These are phyloP conservation scores for Drosophila conformis DNA, from an alignment of 2,888 invertebrate species.

Conservation along the genomic window DNA sequence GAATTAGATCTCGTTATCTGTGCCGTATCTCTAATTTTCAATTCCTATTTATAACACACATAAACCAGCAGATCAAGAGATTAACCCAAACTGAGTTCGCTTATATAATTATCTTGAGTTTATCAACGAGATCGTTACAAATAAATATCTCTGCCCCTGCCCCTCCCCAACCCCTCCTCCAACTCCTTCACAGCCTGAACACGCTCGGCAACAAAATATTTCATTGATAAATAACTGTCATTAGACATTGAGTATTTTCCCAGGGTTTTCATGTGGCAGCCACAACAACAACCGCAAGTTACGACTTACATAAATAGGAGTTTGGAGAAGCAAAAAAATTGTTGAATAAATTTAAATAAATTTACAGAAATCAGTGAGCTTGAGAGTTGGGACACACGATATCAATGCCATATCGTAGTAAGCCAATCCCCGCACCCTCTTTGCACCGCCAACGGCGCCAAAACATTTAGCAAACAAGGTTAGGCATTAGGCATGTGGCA, in stretches of 20 bases:
- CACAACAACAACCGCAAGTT: conserved; percentile 28
- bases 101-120: conserved; percentile 17
- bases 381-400: conserved; percentile 9
- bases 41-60: conserved; percentile 22
- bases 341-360: conserved; percentile 55
- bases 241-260: conserved; percentile 57
- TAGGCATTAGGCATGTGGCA: conserved; percentile 36
- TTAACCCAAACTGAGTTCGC: conserved; percentile 3
- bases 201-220: conserved; percentile 29
- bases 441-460: conserved; percentile 32
- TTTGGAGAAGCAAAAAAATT: background rate
- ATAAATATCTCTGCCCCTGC: conserved; percentile 6
- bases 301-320: conserved; percentile 34
- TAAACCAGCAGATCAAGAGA: conserved; percentile 13
- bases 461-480: conserved; percentile 56
- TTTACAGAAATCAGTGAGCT: conserved; percentile 47
- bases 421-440: conserved; percentile 17
- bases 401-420: conserved; percentile 48
- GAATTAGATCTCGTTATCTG: conserved; percentile 3
- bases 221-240: conserved; percentile 75
- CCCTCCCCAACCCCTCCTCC: fast-evolving
- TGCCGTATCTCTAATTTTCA: conserved; percentile 9
- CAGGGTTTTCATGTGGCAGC: conserved; percentile 37
- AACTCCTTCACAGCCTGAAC: conserved; percentile 4
- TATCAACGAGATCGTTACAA: conserved; percentile 27